These are phyloP conservation scores for Dendronephthya gigantea DNA, from an alignment of 64 coral and sea anemone genomes.

Conservation along the genomic window DNA sequence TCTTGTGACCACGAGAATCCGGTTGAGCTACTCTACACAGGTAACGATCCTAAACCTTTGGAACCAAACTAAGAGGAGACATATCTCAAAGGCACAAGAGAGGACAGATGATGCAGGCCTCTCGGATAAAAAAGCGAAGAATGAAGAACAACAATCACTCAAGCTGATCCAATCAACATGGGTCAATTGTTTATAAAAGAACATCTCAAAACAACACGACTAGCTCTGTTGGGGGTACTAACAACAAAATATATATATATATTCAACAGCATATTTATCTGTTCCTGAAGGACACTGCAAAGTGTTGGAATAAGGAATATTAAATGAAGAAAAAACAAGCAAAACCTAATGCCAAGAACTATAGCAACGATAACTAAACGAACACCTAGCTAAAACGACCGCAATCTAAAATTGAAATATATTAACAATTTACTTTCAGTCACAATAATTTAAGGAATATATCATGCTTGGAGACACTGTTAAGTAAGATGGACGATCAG, in stretches of 20 bases:
- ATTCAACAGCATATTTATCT: background rate
- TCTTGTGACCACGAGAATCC: background rate
- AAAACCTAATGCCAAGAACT: background rate
- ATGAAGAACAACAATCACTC: background rate
- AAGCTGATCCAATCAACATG: conserved; percentile 20
- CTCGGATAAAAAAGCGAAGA: background rate
- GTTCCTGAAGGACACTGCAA: background rate
- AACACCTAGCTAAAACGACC: background rate
- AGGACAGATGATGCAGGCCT: background rate
- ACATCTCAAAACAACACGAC: conserved; percentile 13
- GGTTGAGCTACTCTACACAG: background rate
- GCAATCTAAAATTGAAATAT: background rate
- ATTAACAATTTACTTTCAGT: background rate
- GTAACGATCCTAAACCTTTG: background rate
- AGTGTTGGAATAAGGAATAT: background rate
- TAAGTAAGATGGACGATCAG: background rate
- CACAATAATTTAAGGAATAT: background rate
- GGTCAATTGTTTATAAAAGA: conserved; percentile 13
- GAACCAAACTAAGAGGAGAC: background rate
- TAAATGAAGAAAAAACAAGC: background rate
- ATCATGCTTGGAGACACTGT: background rate
- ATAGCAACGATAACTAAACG: no score
- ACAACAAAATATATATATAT: background rate
- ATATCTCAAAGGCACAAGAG: background rate
- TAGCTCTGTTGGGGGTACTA: background rate